Base-by-base conservation (phyloP, 2,113 vertebrate genomes). In the Notothenia rossii region DNA sequence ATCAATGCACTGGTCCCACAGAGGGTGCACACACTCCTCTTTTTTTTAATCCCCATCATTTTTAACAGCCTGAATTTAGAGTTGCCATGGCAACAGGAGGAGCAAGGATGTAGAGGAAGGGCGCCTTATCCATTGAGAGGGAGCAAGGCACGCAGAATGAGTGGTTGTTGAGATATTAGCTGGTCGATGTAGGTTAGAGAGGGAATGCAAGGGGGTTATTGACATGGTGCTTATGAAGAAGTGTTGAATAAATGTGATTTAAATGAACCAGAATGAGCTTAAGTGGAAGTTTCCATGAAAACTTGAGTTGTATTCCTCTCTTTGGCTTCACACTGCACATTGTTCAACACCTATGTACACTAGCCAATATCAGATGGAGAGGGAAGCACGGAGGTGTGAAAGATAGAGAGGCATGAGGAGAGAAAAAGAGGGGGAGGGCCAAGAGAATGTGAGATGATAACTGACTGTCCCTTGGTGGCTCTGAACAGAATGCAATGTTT, bases 71-170 rank as follows among this genome's bases (percentile, higher is more conserved):
- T 91, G 90, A 91, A 93, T 86, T 93, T 94, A 91, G 88, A 88
- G 93, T 94, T 93, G 71, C 92, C 92, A 94, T 93, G 91, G 92
- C 91, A 94, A 94, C 93, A 92, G 68, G 76, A 87, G 86, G 89
- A 88, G 89, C 85, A 90, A 78, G 87, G 84, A 88, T 84, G 82
- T 75, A 85, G 83, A 73, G 81, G 43, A 79, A 72, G 70, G 65
- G 82, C 9, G 48, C 20, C 60, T 83, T 87, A 89, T 62, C 75
- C 71, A 64, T 12, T 53, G 64, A 79, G 76, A 82, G 53, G 64
- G 69, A 75, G 67, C 7, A 29, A 72, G 49, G 46, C 64, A 75
- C n/a, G 17, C 54, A 75, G 70, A 86, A 40, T 7, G 65, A 75
- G 67, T 49, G 1, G 7, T 20, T 65, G 64, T 76, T 75, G 60